Conservation (phyloP, 2,797 vertebrate genomes). For the Peromyscus melanophrys region DNA sequence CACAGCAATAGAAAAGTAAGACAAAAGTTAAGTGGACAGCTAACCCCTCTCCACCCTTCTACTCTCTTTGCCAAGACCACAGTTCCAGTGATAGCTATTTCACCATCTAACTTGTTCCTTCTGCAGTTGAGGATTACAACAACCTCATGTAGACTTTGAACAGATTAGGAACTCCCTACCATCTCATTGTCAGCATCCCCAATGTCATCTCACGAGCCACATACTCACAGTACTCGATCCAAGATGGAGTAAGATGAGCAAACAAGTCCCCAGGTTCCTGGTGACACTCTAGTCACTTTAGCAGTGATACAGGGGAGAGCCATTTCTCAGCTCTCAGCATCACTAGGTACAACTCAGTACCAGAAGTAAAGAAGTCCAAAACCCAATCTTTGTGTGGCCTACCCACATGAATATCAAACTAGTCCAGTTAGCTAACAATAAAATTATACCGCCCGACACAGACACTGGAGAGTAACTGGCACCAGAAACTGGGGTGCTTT, state of each 20-base stretch:
- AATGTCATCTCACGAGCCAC: neutral
- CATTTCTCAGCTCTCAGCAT: neutral
- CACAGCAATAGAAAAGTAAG: neutral
- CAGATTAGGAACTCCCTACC: neutral
- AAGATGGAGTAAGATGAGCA: neutral
- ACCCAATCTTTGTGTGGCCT: fast-evolving
- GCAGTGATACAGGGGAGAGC: neutral
- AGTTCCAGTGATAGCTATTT: neutral
- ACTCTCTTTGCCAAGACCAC: neutral
- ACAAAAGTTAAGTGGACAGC: neutral
- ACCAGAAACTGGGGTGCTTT: neutral
- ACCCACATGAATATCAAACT: neutral
- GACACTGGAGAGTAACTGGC: neutral
- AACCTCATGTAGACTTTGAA: neutral
- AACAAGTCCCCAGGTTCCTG: neutral
- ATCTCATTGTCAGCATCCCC: neutral
- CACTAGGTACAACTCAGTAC: neutral
- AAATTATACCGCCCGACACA: neutral
- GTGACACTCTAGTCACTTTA: neutral
- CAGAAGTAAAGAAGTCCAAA: neutral
- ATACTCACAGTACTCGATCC: neutral
- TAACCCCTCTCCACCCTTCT: neutral
- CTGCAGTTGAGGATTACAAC: neutral
- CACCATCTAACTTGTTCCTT: neutral
- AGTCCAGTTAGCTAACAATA: neutral